A percentile compares a stretch with the other conserved stretches of the same genome.
Conservation (phyloP, 1,140 invertebrate species). For the Heliothis subflexa region DNA sequence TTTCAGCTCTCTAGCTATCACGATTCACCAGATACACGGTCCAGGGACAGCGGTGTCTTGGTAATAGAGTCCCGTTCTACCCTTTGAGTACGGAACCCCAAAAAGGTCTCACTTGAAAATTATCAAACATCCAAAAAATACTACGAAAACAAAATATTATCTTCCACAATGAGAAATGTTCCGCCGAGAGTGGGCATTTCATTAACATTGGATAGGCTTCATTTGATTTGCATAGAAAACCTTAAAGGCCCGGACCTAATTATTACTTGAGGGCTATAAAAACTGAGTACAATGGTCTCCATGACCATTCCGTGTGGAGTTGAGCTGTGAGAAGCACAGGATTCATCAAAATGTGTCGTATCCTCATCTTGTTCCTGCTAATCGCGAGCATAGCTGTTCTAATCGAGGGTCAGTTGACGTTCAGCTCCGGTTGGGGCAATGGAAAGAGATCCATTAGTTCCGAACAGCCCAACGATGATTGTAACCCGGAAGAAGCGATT, state of each 20-base stretch:
- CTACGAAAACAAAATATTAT: conserved; percentile 1
- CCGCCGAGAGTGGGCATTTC: conserved; percentile 36
- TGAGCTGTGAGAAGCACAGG: conserved; percentile 1
- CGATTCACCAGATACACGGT: too few relatives aligned
- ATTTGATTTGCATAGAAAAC: conserved; percentile 54
- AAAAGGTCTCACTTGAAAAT: conserved; percentile 20
- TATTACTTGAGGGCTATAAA: conserved; percentile 20
- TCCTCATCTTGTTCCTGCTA: conserved; percentile 48
- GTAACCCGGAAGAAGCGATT: conserved; percentile 57
- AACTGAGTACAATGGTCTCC: neutral
- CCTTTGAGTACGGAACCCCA: too few relatives aligned
- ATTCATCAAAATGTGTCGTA: conserved; percentile 54
- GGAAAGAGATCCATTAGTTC: conserved; percentile 57
- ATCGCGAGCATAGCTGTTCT: conserved; percentile 49
- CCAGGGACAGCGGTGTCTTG: too few relatives aligned
- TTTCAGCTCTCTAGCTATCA: too few relatives aligned
- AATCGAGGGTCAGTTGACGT: conserved; percentile 60
- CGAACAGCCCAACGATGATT: conserved; percentile 43
- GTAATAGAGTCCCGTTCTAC: too few relatives aligned
- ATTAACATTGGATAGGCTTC: conserved; percentile 50
- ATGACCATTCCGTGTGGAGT: neutral
- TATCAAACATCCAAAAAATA: conserved; percentile 13
- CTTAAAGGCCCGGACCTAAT: neutral
- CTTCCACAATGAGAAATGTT: conserved; percentile 2
- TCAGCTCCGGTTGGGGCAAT: conserved; percentile 61